Evolutionary conservation across 2,797 vertebrate species (phyloP), one percentile per base, ranked within the genome.

Genomic region (Cyprinodon diabolis): DNA sequence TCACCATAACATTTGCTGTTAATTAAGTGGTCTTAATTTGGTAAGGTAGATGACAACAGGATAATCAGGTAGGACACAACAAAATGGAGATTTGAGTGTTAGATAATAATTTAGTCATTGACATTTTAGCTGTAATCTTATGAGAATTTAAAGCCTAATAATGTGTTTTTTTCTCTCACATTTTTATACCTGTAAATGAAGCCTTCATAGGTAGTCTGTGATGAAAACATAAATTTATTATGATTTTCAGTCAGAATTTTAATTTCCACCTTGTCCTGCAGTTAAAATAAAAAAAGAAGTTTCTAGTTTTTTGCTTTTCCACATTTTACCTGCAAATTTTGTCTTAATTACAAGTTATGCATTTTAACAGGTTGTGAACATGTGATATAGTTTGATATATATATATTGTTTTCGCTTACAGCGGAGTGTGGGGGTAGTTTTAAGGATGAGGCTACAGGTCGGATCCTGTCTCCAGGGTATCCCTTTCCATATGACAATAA

Each of bases 401-500:
- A 67, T 78, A 66, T 81, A 65, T 75, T 81, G 60, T 76, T 76
- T 80, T 68, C 63, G 37, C 62, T 8, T 69, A 75, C 87, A 99
- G 98, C 98, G 80, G 98, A 99, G 93, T 99, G 98, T 88, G 98
- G 98, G 83, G 97, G 98, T 37, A 95, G 95, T 80, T 98, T 99
- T 90, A 97, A 96, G 91, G 97, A 96, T 68, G 96, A 97, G 86
- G 96, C 98, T 4, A 96, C 97, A 4, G 98, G 98, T 72, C 96
- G 98, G 65, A 98, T 99, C 84, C 94, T 99, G 66, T 99, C 98
- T 72, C 98, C 98, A 21, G 98, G 98, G 0, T 99, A 99, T 84
- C 98, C 98, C 19, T 98, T 98, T 84, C 98, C 98, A 0, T 99
- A 99, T 65, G 98, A 99, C 93, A 98, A 99, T 93, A 99, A 99